Percentiles rank a stretch among this genome's conserved stretches.
These are phyloP conservation scores for Aselliscus stoliczkanus DNA, from an alignment of 2,797 vertebrate species.

Conservation along the genomic window DNA sequence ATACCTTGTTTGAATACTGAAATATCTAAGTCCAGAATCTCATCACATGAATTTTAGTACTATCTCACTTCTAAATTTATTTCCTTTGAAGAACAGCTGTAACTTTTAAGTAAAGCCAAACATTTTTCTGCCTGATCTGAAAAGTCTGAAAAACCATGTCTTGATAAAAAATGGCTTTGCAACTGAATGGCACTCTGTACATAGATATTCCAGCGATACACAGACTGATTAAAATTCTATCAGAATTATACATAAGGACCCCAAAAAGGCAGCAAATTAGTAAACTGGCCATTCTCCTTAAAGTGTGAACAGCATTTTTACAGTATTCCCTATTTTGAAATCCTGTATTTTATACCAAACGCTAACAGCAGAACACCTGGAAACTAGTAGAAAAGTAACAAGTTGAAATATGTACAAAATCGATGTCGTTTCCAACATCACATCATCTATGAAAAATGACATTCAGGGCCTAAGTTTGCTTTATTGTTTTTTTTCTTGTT, in stretches of 20 bases:
- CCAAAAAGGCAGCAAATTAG: constrained; percentile 40
- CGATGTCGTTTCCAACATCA: constrained; percentile 14
- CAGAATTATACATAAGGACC: constrained; percentile 44
- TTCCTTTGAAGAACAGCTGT: background rate
- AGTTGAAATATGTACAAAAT: constrained; percentile 30
- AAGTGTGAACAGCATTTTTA: constrained; percentile 55
- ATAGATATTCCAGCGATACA: background rate
- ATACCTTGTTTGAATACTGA: background rate
- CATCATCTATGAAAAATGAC: constrained; percentile 35
- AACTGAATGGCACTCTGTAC: background rate
- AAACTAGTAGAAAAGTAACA: constrained; percentile 25
- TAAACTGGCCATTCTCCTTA: constrained; percentile 33
- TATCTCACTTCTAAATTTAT: background rate
- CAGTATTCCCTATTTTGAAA: background rate
- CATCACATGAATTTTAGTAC: background rate
- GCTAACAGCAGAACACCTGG: background rate
- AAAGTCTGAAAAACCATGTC: background rate
- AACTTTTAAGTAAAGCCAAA: constrained; percentile 5
- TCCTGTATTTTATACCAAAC: constrained; percentile 24
- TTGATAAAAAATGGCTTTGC: background rate
- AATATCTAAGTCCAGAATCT: background rate
- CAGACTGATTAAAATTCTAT: constrained; percentile 48
- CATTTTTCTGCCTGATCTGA: background rate
- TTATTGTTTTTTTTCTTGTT: constrained; percentile 48
- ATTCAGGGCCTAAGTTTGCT: background rate